These are phyloP conservation scores for Isaurus tuberculatus DNA, from an alignment of 92 coral and sea anemone genomes.

Conservation along the genomic window DNA sequence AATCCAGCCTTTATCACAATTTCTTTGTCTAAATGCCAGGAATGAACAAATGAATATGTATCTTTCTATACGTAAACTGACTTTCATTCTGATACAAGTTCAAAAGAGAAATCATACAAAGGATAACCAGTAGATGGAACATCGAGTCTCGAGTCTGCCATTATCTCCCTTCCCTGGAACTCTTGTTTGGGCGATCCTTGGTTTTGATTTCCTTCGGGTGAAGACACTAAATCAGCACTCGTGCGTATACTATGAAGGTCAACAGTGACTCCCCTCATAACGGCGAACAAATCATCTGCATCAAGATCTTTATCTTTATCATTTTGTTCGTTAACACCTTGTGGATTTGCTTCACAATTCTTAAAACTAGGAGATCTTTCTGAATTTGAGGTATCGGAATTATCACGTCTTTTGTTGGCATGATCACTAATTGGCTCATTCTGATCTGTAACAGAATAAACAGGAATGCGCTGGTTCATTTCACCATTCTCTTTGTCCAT, in stretches of 20 bases:
- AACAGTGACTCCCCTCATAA: neutral
- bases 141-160: constrained; percentile 1
- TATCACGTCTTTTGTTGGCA: neutral
- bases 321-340: neutral
- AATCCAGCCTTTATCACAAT: no score
- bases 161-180: neutral
- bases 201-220: neutral
- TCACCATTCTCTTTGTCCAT: neutral
- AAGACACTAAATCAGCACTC: neutral
- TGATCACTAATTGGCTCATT: neutral
- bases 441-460: neutral
- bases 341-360: neutral
- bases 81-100: constrained; percentile 28
- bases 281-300: neutral
- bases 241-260: constrained; percentile 3
- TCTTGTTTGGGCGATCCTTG: neutral
- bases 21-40: no score
- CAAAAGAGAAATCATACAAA: constrained; percentile 40
- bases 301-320: neutral
- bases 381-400: neutral
- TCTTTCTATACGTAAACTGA: neutral
- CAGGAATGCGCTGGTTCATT: neutral
- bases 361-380: neutral
- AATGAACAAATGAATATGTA: neutral
- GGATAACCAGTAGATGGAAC: constrained; percentile 27